Base-by-base conservation (phyloP, 2,797 vertebrate species). In the Darevskia mixta region DNA sequence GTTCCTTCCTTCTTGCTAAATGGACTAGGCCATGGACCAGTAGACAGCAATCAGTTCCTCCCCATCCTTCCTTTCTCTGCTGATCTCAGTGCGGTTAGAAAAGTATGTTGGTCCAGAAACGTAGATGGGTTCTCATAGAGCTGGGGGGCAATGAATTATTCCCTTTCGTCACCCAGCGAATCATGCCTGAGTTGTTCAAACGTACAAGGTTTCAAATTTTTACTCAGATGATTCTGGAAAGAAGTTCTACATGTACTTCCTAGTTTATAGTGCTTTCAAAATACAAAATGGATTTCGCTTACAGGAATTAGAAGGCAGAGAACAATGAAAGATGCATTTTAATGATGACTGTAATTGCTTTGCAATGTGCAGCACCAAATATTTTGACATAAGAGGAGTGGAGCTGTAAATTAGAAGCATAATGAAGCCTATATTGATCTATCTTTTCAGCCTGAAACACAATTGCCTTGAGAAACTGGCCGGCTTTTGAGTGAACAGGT, bases 401-500 rank as follows among this genome's bases (percentile, higher is more conserved):
- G 27, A 90, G 58, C 81, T 86, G 49, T 67, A 64, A 86, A 66
- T 83, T 71, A 86, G 85, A 64, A 79, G 67, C 20, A 20, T 77
- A 82, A 64, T 78, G 58, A 72, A 72, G 41, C 15, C 15, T 49
- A 66, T 58, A 72, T 49, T 64, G 49, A 83, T 83, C 35, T 61
- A 4, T 55, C 35, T 72, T 61, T 86, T 77, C n/a, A 73, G 27
- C 67, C 1, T 71, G 1, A 45, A 35, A 86, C 10, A 83, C 4
- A 85, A 32, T 77, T 71, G 61, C 64, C 32, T 83, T 55, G 66
- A 8, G 43, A 69, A 77, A 49, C 9, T 45, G 72, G 11, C 38
- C 17, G 43, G 23, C n/a, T 85, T 66, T 64, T 77, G 41, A 86
- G 29, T 75, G 25, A 27, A 13, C 18, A 9, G 75, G 23, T 64